A percentile compares a stretch with the other conserved stretches of the same genome.
Conservation (phyloP, 2,888 invertebrate genomes). For the Microplitis manilae region DNA sequence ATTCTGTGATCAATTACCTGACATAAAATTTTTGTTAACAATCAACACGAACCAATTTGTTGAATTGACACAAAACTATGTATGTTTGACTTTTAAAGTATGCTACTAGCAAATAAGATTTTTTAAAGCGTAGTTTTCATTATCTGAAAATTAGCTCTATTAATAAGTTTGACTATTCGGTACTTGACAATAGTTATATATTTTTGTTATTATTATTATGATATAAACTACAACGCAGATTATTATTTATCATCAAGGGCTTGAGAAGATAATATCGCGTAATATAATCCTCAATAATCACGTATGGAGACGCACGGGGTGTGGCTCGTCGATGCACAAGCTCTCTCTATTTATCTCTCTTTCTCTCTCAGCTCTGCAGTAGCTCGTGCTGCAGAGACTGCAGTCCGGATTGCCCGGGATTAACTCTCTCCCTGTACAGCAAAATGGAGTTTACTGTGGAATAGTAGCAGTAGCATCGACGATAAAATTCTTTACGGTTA, state of each 20-base stretch:
- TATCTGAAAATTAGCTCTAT: no score
- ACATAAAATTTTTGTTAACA: no score
- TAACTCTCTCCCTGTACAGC: slow-evolving; percentile 22
- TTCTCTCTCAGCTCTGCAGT: slow-evolving; percentile 20
- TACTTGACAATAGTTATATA: neutral
- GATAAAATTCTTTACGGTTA: slow-evolving; percentile 31
- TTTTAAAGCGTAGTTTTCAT: no score
- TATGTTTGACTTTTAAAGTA: no score
- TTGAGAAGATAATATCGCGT: slow-evolving; percentile 29
- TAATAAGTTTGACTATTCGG: neutral
- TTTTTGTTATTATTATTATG: neutral
- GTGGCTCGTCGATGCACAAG: slow-evolving; percentile 7
- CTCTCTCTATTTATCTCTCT: neutral
- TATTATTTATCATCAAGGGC: neutral
- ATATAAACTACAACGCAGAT: neutral
- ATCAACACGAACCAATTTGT: no score
- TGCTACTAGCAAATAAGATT: no score
- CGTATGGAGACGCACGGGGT: slow-evolving; percentile 18
- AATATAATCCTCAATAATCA: slow-evolving; percentile 37
- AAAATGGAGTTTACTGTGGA: slow-evolving; percentile 33
- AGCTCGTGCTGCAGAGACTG: slow-evolving; percentile 28
- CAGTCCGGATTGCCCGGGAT: slow-evolving; percentile 30
- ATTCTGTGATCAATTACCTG: no score
- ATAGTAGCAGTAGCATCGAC: slow-evolving; percentile 20
- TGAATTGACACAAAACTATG: no score